Evolutionary conservation across 2,797 vertebrate species (phyloP).

Genomic region (Gobionotothen gibberifrons): DNA sequence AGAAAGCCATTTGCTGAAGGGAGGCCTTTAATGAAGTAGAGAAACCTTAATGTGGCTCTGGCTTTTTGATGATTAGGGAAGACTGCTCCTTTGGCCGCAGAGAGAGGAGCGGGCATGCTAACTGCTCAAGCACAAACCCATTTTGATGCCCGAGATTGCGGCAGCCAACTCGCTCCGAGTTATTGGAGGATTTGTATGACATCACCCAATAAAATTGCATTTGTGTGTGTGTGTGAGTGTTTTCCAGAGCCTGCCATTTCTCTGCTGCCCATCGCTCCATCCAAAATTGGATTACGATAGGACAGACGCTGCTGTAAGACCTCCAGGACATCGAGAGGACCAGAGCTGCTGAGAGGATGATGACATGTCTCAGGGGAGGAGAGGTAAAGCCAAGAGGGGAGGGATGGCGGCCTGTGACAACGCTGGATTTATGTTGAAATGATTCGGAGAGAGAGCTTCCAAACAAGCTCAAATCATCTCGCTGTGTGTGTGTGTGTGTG

Average conservation of each 20-base stretch:
- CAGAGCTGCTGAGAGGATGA: conserved; percentile 49
- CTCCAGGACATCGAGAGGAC: conserved; percentile 23
- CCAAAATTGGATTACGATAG: conserved; percentile 56
- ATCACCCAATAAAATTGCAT: conserved; percentile 27
- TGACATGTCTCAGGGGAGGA: conserved; percentile 30
- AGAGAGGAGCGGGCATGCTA: conserved; percentile 6
- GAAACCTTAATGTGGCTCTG: conserved; percentile 30
- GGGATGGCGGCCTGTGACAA: conserved; percentile 33
- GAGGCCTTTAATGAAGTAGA: conserved; percentile 39
- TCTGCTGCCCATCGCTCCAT: conserved; percentile 40
- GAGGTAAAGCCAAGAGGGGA: conserved; percentile 37
- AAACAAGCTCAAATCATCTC: conserved; percentile 44
- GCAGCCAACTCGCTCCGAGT: conserved; percentile 1
- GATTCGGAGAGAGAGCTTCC: conserved; percentile 20
- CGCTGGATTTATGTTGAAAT: conserved; percentile 51
- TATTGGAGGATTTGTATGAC: conserved; percentile 34
- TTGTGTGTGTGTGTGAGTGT: neutral
- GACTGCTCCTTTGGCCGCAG: conserved; percentile 15
- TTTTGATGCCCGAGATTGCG: conserved; percentile 6
- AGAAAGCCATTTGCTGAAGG: conserved; percentile 31
- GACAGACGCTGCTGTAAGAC: conserved; percentile 35
- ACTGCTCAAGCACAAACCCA: conserved; percentile 37
- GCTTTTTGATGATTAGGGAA: conserved; percentile 21
- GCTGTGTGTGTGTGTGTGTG: neutral
- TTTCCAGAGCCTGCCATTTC: conserved; percentile 26